Conservation (phyloP, 2,113 vertebrate genomes). For the Struthio camelus region DNA sequence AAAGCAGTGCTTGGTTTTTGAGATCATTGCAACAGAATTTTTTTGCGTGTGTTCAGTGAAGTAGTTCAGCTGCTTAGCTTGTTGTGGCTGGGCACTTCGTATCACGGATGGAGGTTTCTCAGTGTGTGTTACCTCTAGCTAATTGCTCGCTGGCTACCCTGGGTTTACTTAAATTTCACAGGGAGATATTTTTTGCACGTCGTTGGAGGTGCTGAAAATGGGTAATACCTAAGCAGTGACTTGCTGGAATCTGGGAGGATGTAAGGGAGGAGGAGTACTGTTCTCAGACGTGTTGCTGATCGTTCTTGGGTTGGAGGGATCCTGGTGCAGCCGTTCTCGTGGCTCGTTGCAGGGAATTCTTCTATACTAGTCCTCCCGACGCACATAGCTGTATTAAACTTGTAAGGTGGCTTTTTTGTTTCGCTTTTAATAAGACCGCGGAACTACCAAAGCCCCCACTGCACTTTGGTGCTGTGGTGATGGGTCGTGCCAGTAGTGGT, state of each 20-base stretch:
- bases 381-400: not conserved
- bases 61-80: not conserved
- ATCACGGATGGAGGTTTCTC: not conserved
- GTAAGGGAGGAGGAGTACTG: not conserved
- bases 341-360: not conserved
- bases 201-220: not conserved
- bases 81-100: not conserved
- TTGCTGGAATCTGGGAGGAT: not conserved
- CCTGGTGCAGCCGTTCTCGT: not conserved
- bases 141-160: not conserved
- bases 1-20: not conserved
- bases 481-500: not conserved
- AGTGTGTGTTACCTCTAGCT: not conserved
- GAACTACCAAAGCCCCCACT: not conserved
- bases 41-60: not conserved
- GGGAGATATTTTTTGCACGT: not conserved
- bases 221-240: not conserved
- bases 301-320: not conserved
- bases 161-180: not conserved
- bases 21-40: not conserved
- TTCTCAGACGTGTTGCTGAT: not conserved
- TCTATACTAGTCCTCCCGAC: not conserved
- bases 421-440: not conserved
- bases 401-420: not conserved
- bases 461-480: no score